phyloP scores from a whole-genome alignment of 2,113 vertebrate genomes.

The Dolichallabes microphthalmus region DNA sequence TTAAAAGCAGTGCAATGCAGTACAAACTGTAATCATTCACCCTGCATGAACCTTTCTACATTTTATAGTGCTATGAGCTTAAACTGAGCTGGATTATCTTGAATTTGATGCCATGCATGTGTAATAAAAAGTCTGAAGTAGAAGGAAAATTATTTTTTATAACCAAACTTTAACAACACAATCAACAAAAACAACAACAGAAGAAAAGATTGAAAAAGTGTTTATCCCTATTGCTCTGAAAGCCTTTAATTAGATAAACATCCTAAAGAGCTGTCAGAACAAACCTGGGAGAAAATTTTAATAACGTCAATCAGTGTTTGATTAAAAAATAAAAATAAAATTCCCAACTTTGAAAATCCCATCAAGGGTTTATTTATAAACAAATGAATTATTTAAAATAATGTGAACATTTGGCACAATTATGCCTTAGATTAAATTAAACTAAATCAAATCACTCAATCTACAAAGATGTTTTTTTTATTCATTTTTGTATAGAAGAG shows the following conservation, averaged over 20 bases:
- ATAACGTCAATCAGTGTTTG: background rate
- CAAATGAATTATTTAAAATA: background rate
- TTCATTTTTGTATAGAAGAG: background rate
- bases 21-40: background rate
- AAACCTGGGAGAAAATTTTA: background rate
- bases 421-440: background rate
- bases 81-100: background rate
- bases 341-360: background rate
- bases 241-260: too few species aligned
- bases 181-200: too few species aligned
- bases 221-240: too few species aligned
- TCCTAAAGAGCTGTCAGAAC: background rate
- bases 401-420: background rate
- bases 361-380: background rate
- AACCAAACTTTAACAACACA: too few species aligned
- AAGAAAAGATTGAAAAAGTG: too few species aligned
- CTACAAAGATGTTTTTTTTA: too few species aligned
- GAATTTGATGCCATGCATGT: background rate
- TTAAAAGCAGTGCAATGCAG: too few species aligned
- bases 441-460: too few species aligned
- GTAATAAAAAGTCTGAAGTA: background rate
- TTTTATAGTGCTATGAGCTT: background rate
- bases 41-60: background rate
- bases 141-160: background rate
- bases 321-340: background rate